Conservation (phyloP, 2,797 vertebrate species). For the Diplodus sargus region DNA sequence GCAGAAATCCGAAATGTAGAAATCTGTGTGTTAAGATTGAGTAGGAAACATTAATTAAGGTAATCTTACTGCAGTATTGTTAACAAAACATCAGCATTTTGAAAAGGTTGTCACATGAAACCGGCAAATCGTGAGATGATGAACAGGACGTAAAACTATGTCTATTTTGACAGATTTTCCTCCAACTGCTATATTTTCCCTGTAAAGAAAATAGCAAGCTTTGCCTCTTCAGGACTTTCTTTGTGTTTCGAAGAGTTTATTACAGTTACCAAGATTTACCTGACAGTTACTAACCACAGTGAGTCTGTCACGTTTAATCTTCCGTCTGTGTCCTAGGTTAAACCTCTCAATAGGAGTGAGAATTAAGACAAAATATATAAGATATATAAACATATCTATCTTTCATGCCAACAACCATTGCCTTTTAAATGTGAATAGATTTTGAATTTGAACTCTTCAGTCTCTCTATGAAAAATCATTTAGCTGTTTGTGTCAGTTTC, state of each 20-base stretch:
- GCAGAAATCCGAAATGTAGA: no score
- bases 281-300: not conserved
- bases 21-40: not conserved
- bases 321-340: no score
- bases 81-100: not conserved
- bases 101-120: not conserved
- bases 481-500: no score
- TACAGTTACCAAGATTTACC: not conserved
- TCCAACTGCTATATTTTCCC: not conserved
- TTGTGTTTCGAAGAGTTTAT: not conserved
- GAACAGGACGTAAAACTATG: not conserved
- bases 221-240: not conserved
- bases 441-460: no score
- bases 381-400: no score
- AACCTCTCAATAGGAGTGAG: not conserved
- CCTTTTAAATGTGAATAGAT: no score
- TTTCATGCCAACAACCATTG: no score
- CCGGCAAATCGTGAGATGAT: not conserved
- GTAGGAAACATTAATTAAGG: not conserved
- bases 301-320: not conserved
- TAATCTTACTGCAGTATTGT: not conserved
- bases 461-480: no score
- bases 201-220: not conserved
- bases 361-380: no score
- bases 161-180: not conserved